phyloP scores from a whole-genome alignment of 64 coral and sea anemone species.

The Hydrozoanthus tunicans region DNA sequence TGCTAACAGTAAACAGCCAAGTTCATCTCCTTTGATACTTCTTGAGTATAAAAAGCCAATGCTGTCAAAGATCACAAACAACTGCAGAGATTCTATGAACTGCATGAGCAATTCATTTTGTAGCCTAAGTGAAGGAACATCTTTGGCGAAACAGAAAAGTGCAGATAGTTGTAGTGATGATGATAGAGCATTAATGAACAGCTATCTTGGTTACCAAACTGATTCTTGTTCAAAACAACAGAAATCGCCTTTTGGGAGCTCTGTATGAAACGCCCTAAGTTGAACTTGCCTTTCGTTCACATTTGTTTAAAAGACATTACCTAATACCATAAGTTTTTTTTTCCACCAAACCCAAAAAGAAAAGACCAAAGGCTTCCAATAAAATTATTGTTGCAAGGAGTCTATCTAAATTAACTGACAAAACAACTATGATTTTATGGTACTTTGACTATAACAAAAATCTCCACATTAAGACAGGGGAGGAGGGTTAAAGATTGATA shows the following conservation, averaged over 20 bases:
- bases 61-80: not conserved
- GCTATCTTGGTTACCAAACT: not conserved
- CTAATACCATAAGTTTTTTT: not conserved
- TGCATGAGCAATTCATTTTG: not conserved
- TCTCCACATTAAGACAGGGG: too few relatives aligned
- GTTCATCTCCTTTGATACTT: not conserved
- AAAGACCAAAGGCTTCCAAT: too few relatives aligned
- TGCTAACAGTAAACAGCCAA: not conserved
- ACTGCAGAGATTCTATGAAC: too few relatives aligned
- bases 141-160: not conserved
- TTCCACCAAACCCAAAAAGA: too few relatives aligned
- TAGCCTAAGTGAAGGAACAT: not conserved
- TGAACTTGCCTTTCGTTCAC: not conserved
- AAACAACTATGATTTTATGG: too few relatives aligned
- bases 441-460: too few relatives aligned
- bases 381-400: too few relatives aligned
- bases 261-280: not conserved
- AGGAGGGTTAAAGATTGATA: too few relatives aligned
- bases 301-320: slow-evolving; percentile 19
- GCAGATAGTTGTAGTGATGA: not conserved
- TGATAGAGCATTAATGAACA: not conserved
- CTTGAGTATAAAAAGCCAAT: slow-evolving; percentile 2
- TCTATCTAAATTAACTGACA: too few relatives aligned
- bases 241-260: not conserved
- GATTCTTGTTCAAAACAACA: not conserved